phyloP scores from a whole-genome alignment of 2,113 vertebrate genomes.

The Columba livia region DNA sequence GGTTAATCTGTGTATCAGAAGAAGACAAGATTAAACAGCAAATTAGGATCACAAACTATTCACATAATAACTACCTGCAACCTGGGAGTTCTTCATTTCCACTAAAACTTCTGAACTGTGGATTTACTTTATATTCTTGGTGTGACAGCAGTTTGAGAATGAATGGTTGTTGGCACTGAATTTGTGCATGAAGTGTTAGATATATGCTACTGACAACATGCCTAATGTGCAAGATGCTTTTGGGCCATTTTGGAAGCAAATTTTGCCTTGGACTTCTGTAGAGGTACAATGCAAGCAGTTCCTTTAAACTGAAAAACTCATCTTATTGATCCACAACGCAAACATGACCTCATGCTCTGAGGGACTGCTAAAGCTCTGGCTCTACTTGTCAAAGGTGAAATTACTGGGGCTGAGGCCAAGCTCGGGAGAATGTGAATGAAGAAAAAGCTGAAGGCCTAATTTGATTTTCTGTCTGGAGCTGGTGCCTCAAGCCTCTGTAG shows the following conservation, averaged over 20 bases:
- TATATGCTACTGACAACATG: fast-evolving
- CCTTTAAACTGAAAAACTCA: background rate
- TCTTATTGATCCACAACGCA: background rate
- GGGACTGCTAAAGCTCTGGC: background rate
- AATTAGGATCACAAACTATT: background rate
- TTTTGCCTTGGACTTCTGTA: background rate
- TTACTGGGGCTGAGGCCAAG: background rate
- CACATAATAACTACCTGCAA: background rate
- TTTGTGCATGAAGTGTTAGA: background rate
- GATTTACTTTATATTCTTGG: background rate
- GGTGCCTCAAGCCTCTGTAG: background rate
- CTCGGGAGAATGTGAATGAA: background rate
- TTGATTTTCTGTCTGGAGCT: background rate
- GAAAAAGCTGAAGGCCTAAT: background rate
- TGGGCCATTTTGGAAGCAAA: background rate
- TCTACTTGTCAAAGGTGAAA: background rate
- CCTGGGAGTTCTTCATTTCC: background rate
- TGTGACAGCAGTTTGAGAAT: background rate
- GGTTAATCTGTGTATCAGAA: background rate
- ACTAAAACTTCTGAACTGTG: background rate
- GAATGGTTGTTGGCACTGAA: background rate
- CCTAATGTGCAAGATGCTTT: background rate
- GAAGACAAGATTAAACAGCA: background rate
- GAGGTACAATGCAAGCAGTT: background rate
- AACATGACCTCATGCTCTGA: background rate